Evolutionary conservation across 1,140 invertebrate species (phyloP).

Genomic region (Pararge aegeria): DNA sequence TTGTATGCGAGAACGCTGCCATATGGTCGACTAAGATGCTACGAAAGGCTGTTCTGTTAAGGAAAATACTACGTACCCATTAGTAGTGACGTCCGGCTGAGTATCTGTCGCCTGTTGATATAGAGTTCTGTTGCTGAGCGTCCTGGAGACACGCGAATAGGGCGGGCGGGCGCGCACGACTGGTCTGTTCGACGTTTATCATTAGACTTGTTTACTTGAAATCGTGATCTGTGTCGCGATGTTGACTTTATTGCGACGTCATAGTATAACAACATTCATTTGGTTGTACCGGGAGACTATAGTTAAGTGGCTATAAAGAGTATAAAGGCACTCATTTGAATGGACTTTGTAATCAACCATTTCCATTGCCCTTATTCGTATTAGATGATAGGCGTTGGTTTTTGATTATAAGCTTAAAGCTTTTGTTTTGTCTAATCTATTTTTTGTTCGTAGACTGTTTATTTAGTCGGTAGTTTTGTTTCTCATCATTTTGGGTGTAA

Average conservation of each 20-base stretch:
- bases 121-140: slow-evolving; percentile 1
- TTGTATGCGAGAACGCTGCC: slow-evolving; percentile 12
- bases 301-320: slow-evolving; percentile 25
- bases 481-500: too few relatives aligned
- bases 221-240: slow-evolving; percentile 50
- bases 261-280: slow-evolving; percentile 42
- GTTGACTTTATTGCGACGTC: slow-evolving; percentile 63
- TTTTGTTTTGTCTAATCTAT: background rate
- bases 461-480: too few relatives aligned
- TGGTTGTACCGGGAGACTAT: slow-evolving; percentile 20
- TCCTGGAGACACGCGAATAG: slow-evolving; percentile 45
- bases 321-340: slow-evolving; percentile 3
- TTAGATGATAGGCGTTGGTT: background rate
- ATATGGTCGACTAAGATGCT: slow-evolving; percentile 20
- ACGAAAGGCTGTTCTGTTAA: background rate
- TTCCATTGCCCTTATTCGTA: slow-evolving; percentile 13
- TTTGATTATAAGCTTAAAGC: background rate
- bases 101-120: slow-evolving; percentile 7
- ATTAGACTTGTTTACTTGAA: slow-evolving; percentile 67
- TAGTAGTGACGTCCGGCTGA: slow-evolving; percentile 10
- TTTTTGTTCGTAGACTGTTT: too few relatives aligned
- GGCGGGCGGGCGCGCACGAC: slow-evolving; percentile 65
- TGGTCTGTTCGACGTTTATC: slow-evolving; percentile 63
- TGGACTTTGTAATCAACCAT: background rate
- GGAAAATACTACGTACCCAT: slow-evolving; percentile 43